A percentile compares a stretch with the other conserved stretches of the same genome.
Evolutionary conservation across 2,888 invertebrate species (phyloP).

Genomic region (Catonia carolina): DNA sequence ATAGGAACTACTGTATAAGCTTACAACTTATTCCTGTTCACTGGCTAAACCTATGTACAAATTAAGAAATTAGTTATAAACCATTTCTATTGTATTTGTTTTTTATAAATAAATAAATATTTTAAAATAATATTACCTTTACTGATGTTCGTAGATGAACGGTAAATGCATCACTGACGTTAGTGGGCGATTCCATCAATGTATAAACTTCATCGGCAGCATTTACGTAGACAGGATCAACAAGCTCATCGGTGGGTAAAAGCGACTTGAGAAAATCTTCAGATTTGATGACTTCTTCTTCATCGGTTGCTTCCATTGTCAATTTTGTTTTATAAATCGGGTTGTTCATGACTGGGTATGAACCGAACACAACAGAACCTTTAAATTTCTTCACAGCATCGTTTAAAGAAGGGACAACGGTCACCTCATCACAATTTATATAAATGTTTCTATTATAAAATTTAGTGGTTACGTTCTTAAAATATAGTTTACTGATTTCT

Average conservation of each 20-base stretch:
- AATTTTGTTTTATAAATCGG: constrained; percentile 49
- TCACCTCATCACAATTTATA: constrained; percentile 38
- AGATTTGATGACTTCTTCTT: constrained; percentile 41
- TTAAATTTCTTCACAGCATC: constrained; percentile 45
- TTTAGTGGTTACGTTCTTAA: constrained; percentile 17
- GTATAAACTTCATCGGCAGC: constrained; percentile 22
- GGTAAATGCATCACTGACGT: constrained; percentile 19
- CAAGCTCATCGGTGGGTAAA: constrained; percentile 44
- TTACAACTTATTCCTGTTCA: too few relatives aligned
- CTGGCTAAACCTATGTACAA: too few relatives aligned
- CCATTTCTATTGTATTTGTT: too few relatives aligned
- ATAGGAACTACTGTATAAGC: too few relatives aligned
- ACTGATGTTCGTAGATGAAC: constrained; percentile 33
- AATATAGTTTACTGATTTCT: constrained; percentile 27
- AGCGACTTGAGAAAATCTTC: constrained; percentile 38
- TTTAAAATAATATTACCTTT: constrained; percentile 30
- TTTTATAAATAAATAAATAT: background rate
- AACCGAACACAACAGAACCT: constrained; percentile 49
- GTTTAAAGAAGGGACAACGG: constrained; percentile 42
- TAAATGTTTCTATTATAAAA: constrained; percentile 34
- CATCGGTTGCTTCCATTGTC: constrained; percentile 45
- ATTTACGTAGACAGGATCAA: constrained; percentile 34
- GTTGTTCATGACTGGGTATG: constrained; percentile 49
- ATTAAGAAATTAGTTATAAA: too few relatives aligned
- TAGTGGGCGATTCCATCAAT: constrained; percentile 6